These are phyloP conservation scores for Brenthis hecate DNA, from an alignment of 2,888 invertebrate genomes.

Conservation along the genomic window DNA sequence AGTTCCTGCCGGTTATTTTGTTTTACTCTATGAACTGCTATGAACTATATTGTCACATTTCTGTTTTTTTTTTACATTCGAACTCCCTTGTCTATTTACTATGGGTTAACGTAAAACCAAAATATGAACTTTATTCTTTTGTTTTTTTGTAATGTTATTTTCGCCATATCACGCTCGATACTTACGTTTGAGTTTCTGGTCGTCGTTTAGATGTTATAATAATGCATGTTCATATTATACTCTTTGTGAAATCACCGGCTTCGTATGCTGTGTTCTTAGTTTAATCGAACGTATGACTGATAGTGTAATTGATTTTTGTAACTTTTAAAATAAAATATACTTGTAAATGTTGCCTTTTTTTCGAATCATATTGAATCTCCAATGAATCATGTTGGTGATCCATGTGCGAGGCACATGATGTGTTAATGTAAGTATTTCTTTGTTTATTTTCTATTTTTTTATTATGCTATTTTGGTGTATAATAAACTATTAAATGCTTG, in stretches of 20 bases:
- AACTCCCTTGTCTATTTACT: neutral
- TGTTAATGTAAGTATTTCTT: slow-evolving; percentile 29
- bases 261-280: slow-evolving; percentile 49
- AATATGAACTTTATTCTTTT: slow-evolving; percentile 24
- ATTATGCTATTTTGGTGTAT: slow-evolving; percentile 27
- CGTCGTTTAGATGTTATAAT: slow-evolving; percentile 17
- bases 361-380: slow-evolving; percentile 35
- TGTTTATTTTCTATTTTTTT: slow-evolving; percentile 6
- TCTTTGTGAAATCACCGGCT: slow-evolving; percentile 41
- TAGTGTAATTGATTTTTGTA: slow-evolving; percentile 59
- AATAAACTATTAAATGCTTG: slow-evolving; percentile 25
- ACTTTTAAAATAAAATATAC: slow-evolving; percentile 60
- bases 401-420: slow-evolving; percentile 20
- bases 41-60: neutral
- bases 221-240: slow-evolving; percentile 30
- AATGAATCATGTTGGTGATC: slow-evolving; percentile 11
- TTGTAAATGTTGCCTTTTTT: slow-evolving; percentile 41
- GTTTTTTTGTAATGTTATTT: slow-evolving; percentile 2
- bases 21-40: neutral
- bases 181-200: slow-evolving; percentile 8
- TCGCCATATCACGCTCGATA: neutral
- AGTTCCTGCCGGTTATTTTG: slow-evolving; percentile 24
- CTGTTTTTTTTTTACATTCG: neutral
- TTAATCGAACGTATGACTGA: slow-evolving; percentile 70
- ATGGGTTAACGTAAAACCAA: slow-evolving; percentile 20